Base-by-base conservation (phyloP, 2,797 vertebrate species). In the Babyrousa celebensis region DNA sequence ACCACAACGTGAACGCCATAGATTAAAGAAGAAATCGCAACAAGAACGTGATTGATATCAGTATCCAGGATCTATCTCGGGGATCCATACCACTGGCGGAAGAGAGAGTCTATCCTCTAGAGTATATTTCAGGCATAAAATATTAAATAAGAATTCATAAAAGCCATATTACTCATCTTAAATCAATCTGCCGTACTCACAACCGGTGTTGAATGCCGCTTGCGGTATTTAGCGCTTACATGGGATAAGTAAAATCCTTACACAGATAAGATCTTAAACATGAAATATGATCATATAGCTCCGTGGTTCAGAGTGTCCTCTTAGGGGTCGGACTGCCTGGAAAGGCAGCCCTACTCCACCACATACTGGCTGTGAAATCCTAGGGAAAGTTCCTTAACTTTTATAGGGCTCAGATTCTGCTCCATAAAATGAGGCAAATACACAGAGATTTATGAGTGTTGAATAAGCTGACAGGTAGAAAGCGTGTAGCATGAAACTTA, bases 71-170 rank as follows among this genome's bases (percentile, higher is more conserved):
- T 95, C 95, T 63, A 90, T 89, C 89, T 94, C 52, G 11, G 94
- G 85, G 92, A 95, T 75, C 85, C 91, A 87, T 0, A 6, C 78
- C 27, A 52, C 91, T 75, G 86, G 56, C 12, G 92, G 75, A 85
- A 71, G 72, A 85, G 74, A 74, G 18, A 85, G 43, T 72, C 56
- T 43, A 40, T 94, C 91, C 89, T 94, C 86, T 40, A 25, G 94
- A 96, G 93, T 88, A 87, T 72, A 91, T 85, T 93, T 87, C 62
- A 95, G 96, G 67, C 96, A 97, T 97, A 67, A 97, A 97, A 96
- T 97, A 97, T 97, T 97, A 97, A 97, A 43, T 98, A 94, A 72
- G 96, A 96, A 96, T 97, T 97, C 96, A 97, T 97, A 95, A 97
- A 94, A 97, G 71, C 95, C 84, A 82, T 89, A 96, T 94, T 87